Conservation (phyloP, 2,113 vertebrate species). For the Saimiri boliviensis region DNA sequence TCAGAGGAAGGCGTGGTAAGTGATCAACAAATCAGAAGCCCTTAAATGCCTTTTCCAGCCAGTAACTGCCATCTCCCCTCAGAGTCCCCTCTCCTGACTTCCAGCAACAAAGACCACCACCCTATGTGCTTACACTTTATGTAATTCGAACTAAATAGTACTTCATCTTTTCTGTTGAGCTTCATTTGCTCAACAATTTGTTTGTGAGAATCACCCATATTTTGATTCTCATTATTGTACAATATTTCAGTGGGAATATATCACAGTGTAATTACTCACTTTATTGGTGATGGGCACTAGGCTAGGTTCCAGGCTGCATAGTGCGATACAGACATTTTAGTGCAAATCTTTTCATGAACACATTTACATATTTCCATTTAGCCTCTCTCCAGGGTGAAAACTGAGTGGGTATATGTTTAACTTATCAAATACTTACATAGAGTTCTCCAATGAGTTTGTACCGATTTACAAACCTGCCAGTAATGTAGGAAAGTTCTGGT, state of each 20-base stretch:
- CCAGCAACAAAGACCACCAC: neutral
- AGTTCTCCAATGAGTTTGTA: neutral
- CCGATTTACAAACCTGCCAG: neutral
- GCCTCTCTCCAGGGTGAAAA: neutral
- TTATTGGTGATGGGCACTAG: neutral
- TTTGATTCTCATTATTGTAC: neutral
- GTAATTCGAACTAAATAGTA: neutral
- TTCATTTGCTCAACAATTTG: neutral
- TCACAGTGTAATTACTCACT: neutral
- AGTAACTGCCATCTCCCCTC: neutral
- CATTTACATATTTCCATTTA: neutral
- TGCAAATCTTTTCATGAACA: neutral
- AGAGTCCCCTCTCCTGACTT: neutral
- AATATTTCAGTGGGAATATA: neutral
- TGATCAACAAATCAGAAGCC: neutral
- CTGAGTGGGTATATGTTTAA: neutral
- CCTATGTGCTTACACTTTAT: too few species aligned
- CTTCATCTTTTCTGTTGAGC: too few species aligned
- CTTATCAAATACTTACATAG: neutral
- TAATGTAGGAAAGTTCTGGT: neutral
- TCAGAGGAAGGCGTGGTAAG: neutral
- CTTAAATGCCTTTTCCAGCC: neutral
- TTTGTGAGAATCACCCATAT: neutral
- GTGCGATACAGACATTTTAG: neutral
- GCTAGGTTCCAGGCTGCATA: neutral